Evolutionary conservation across 2,888 invertebrate species (phyloP).

Genomic region (Apamea crenata): DNA sequence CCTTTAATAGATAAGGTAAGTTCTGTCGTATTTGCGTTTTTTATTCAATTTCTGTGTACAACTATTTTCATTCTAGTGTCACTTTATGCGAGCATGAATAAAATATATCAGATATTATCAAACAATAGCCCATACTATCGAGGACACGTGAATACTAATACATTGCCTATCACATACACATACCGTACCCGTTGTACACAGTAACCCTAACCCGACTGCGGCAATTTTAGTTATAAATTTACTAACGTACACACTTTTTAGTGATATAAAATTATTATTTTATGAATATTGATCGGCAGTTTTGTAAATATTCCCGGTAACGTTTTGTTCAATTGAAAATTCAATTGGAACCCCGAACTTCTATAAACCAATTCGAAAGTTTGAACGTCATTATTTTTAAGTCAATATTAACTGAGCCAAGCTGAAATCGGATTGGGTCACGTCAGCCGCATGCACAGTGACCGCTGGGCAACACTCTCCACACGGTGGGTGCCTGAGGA

Average conservation of each 20-base stretch:
- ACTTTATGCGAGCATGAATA: neutral
- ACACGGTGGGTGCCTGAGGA: neutral
- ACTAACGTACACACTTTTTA: slow-evolving; percentile 23
- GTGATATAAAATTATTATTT: slow-evolving; percentile 7
- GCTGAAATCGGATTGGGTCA: neutral
- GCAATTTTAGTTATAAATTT: slow-evolving; percentile 26
- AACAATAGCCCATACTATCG: slow-evolving; percentile 30
- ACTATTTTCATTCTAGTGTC: neutral
- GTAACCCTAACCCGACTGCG: slow-evolving; percentile 19
- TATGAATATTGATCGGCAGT: slow-evolving; percentile 23
- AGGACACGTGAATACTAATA: slow-evolving; percentile 37
- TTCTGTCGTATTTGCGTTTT: neutral
- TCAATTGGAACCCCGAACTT: slow-evolving; percentile 20
- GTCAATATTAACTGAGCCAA: slow-evolving; percentile 29
- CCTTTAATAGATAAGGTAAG: neutral
- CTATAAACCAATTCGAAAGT: slow-evolving; percentile 15
- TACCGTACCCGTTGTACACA: slow-evolving; percentile 29
- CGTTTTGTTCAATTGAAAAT: slow-evolving; percentile 38
- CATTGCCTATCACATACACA: slow-evolving; percentile 45
- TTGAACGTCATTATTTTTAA: slow-evolving; percentile 31
- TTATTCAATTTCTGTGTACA: neutral
- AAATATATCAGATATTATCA: slow-evolving; percentile 31
- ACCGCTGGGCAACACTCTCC: neutral
- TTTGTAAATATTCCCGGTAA: slow-evolving; percentile 12
- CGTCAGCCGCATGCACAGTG: neutral